Base-by-base conservation (phyloP, 1,140 invertebrate genomes). In the Nymphalis io region DNA sequence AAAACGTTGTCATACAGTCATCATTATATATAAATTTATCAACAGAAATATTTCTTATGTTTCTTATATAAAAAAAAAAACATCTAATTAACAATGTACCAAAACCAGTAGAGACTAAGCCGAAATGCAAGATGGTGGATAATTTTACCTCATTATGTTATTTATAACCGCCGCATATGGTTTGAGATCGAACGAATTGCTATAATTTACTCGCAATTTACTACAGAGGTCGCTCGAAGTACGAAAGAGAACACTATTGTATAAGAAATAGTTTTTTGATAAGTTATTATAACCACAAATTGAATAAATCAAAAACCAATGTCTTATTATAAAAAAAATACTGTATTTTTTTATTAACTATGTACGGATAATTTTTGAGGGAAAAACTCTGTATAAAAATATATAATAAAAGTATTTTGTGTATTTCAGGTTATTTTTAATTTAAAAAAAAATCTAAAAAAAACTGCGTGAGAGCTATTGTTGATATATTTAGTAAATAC, bases 201-300 rank as follows among this genome's bases (percentile, higher is more conserved):
- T 64, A 78, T 80, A 81, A 83, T 85, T 85, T 79, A 74, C 74
- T 70, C 51, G 75, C 71, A 84, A 84, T 81, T 82, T 81, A 78
- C 73, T 76, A 70, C 73, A 80, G 79, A 80, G 78, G 75, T 82
- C 71, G 71, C 55, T 55, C 61, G 58, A 42, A 39, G 62, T 58
- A 33, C 27, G 48, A 62, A 48, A 62, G 20, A 53, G 48, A 21
- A 21, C 48, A 21, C 44, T 46, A 53, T 53, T 53, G 48, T 53
- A 53, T 20, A 53, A 53, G 48, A 53, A 44, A 44, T 44, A 44
- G 6, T 23, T 53, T 53, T 53, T 53, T 21, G 13, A 21, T 13
- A 20, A 23, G 48, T 53, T 53, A 53, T 53, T 53, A 48, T 48
- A 48, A 48, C 46, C 46, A 48, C 46, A 53, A 53, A 21, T 53